Evolutionary conservation across 1,140 invertebrate species (phyloP).

Genomic region (Contarinia nasturtii): DNA sequence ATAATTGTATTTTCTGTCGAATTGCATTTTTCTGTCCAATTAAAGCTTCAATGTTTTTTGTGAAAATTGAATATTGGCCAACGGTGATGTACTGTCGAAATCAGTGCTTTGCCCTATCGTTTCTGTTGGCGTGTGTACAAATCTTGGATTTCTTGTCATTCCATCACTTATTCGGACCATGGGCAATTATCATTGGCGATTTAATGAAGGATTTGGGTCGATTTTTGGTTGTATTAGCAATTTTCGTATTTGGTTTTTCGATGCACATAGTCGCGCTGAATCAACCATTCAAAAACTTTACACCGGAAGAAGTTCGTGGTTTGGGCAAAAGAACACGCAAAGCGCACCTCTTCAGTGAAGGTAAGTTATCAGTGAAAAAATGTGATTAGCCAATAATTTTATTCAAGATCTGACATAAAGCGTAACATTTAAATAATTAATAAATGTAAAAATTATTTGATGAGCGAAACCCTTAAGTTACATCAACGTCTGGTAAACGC

Average conservation of each 20-base stretch:
- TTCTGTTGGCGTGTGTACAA: conserved; percentile 90
- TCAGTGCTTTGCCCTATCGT: conserved; percentile 86
- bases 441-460: too few species aligned
- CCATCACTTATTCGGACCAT: conserved; percentile 96
- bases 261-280: conserved; percentile 92
- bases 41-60: conserved; percentile 30
- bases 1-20: too few species aligned
- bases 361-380: conserved; percentile 30
- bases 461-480: too few species aligned
- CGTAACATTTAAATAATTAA: background rate
- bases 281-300: conserved; percentile 63
- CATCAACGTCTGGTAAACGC: too few species aligned
- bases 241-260: conserved; percentile 97
- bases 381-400: background rate
- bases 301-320: conserved; percentile 30
- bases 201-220: conserved; percentile 81
- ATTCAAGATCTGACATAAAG: background rate
- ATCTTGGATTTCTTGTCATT: conserved; percentile 94
- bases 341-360: conserved; percentile 43
- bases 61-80: conserved; percentile 52
- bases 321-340: conserved; percentile 26
- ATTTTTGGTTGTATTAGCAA: conserved; percentile 89
- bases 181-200: conserved; percentile 84
- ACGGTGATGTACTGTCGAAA: conserved; percentile 82
- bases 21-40: too few species aligned